Conservation (phyloP, 2,888 invertebrate species). For the Tinea semifulvella region DNA sequence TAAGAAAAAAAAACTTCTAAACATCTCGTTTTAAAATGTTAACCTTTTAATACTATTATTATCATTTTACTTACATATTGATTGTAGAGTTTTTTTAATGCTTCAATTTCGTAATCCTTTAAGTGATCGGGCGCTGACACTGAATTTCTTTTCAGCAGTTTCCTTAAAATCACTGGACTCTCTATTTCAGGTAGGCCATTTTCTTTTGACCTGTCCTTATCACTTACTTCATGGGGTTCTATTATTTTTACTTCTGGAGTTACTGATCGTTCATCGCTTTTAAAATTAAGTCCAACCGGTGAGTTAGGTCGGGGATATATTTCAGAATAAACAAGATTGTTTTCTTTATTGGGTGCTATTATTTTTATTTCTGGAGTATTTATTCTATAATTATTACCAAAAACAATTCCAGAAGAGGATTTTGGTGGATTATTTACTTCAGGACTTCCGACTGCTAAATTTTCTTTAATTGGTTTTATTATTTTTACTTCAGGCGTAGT, state of each 20-base stretch:
- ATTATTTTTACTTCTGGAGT: slow-evolving; percentile 48
- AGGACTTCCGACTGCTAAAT: not conserved
- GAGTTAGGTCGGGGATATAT: too few species aligned
- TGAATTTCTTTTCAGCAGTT: slow-evolving; percentile 62
- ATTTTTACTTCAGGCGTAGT: not conserved
- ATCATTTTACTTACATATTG: slow-evolving; percentile 1
- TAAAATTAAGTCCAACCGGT: not conserved
- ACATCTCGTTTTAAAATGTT: too few species aligned
- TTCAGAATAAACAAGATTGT: too few species aligned
- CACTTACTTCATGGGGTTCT: slow-evolving; percentile 23
- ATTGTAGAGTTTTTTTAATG: slow-evolving; percentile 31
- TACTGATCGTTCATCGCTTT: slow-evolving; percentile 24
- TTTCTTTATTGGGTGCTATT: too few species aligned
- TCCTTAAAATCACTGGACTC: slow-evolving; percentile 30
- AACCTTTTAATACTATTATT: not conserved
- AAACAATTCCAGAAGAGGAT: too few species aligned
- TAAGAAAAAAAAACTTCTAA: too few species aligned
- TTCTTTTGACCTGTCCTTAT: not conserved
- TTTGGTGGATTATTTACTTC: too few species aligned
- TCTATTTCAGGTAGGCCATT: slow-evolving; percentile 18
- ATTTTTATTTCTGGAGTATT: too few species aligned
- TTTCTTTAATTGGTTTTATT: not conserved
- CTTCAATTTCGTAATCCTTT: slow-evolving; percentile 63
- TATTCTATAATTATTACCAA: too few species aligned
- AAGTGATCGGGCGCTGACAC: slow-evolving; percentile 71